Conservation (phyloP, 2,113 vertebrate genomes). For the Tursiops truncatus region DNA sequence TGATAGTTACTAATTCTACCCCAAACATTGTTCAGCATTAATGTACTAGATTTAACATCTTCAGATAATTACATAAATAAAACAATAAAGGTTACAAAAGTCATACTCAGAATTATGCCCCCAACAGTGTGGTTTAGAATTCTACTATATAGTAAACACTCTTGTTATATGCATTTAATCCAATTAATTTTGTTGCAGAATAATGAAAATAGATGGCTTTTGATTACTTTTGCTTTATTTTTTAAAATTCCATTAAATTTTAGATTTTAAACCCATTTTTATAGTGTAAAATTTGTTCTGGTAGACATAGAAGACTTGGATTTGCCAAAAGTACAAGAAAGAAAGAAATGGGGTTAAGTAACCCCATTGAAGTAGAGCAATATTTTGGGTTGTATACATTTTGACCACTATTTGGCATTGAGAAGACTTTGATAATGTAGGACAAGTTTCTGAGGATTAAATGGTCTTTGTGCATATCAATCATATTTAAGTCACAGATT, state of each 20-base stretch:
- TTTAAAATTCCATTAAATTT: neutral
- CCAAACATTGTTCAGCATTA: neutral
- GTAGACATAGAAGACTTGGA: neutral
- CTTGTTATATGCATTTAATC: neutral
- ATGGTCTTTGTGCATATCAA: neutral
- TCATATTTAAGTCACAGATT: constrained; percentile 40
- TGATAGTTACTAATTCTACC: neutral
- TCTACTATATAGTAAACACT: neutral
- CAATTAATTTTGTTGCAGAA: neutral
- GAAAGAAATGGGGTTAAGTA: neutral
- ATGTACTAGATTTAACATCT: neutral
- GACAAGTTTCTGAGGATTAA: constrained; percentile 16
- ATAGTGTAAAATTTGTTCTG: neutral
- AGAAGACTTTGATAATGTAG: neutral
- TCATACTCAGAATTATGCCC: neutral
- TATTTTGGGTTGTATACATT: neutral
- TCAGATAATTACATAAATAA: constrained; percentile 9
- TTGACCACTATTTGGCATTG: neutral
- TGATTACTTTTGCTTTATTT: neutral
- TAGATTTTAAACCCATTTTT: neutral
- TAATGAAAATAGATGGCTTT: neutral
- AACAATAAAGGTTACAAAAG: neutral
- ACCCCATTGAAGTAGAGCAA: neutral
- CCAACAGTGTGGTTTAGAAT: neutral
- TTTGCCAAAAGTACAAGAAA: neutral